A percentile compares a stretch with the other conserved stretches of the same genome.
phyloP scores from a whole-genome alignment of 2,797 vertebrate species.

The Sebastes hubbsi region DNA sequence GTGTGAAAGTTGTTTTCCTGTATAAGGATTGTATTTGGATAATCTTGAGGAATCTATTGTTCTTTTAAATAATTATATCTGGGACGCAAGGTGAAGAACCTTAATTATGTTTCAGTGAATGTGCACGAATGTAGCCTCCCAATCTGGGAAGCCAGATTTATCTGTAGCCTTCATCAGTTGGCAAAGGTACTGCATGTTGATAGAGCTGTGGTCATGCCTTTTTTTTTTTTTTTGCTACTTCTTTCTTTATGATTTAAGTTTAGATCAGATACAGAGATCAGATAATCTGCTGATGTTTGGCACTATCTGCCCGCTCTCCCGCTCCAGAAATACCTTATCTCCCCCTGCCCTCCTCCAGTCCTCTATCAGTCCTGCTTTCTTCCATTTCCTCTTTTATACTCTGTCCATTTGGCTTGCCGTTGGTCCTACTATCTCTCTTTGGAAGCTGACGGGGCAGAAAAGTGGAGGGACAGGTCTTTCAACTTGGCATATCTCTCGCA shows the following conservation, averaged over 20 bases:
- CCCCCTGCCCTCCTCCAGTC: background rate
- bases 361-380: slow-evolving; percentile 50
- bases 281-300: slow-evolving; percentile 55
- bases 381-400: slow-evolving; percentile 48
- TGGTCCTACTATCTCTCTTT: slow-evolving; percentile 53
- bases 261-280: slow-evolving; percentile 48
- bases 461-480: slow-evolving; percentile 59
- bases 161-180: background rate
- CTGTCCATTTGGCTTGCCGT: slow-evolving; percentile 52
- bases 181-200: background rate
- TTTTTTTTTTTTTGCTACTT: background rate
- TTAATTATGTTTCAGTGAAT: slow-evolving; percentile 13
- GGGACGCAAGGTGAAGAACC: slow-evolving; percentile 3
- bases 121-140: background rate
- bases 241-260: slow-evolving; percentile 1
- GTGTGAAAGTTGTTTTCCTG: background rate
- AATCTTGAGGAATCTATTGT: slow-evolving; percentile 7
- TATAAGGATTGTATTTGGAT: background rate
- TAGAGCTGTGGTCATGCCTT: background rate
- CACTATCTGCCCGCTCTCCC: slow-evolving; percentile 11
- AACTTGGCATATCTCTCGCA: slow-evolving; percentile 69
- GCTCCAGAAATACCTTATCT: slow-evolving; percentile 53
- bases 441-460: slow-evolving; percentile 71
- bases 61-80: slow-evolving; percentile 4
- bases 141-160: background rate